These are phyloP conservation scores for Colletes latitarsis DNA, from an alignment of 1,140 invertebrate genomes.

Conservation along the genomic window DNA sequence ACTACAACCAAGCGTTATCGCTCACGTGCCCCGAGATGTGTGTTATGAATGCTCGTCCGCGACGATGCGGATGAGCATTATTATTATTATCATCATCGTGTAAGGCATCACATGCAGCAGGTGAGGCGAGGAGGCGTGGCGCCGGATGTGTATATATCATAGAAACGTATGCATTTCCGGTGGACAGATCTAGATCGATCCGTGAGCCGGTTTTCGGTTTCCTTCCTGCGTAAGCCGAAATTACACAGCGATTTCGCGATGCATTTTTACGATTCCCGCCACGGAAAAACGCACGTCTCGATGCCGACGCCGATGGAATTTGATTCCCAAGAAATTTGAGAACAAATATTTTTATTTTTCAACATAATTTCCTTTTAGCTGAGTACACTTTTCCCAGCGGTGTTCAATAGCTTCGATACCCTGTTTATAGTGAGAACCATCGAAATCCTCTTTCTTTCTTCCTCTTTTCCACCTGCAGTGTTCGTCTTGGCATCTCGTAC, in stretches of 20 bases:
- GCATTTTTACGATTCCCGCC: background rate
- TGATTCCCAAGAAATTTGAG: too few species aligned
- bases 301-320: too few species aligned
- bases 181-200: slow-evolving; percentile 63
- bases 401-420: too few species aligned
- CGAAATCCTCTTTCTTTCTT: too few species aligned
- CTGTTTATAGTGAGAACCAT: too few species aligned
- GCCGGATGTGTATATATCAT: slow-evolving; percentile 78
- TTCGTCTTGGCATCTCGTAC: too few species aligned
- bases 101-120: slow-evolving; percentile 70
- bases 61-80: slow-evolving; percentile 61
- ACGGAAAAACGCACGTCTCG: background rate
- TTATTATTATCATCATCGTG: slow-evolving; percentile 75
- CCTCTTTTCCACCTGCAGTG: too few species aligned
- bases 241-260: slow-evolving; percentile 9
- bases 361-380: too few species aligned
- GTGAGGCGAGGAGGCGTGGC: slow-evolving; percentile 78
- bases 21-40: slow-evolving; percentile 60
- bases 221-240: slow-evolving; percentile 19
- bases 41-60: slow-evolving; percentile 68
- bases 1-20: slow-evolving; percentile 41
- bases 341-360: too few species aligned
- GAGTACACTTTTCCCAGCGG: too few species aligned
- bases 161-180: slow-evolving; percentile 74
- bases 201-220: slow-evolving; percentile 36